Evolutionary conservation across 2,797 vertebrate genomes (phyloP), one percentile per base, ranked within the genome.

Genomic region (Melanotaenia nigrans): DNA sequence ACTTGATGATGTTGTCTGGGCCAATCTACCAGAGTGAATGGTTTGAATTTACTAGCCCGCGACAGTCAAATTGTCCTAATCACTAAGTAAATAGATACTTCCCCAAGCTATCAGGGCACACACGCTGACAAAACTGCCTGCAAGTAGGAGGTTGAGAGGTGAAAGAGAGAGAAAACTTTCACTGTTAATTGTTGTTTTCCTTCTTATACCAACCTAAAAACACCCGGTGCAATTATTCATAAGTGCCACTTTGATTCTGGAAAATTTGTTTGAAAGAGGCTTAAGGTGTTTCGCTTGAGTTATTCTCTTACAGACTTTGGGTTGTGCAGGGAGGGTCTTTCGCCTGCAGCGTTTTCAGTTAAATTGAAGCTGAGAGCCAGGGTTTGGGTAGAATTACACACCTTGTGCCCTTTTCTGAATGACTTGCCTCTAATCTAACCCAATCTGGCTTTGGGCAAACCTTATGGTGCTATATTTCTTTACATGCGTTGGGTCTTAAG

Each of bases 51-150:
- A 93, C 90, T 84, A 87, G 90, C 84, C 89, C 69, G 77, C 92
- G 92, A 95, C 95, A 94, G 90, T 94, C 87, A 95, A 95, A 95
- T 95, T 93, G 93, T 94, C 88, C 85, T 95, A 95, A 95, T 95
- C 93, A 95, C 92, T 93, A 92, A 93, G 94, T 95, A 95, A 95
- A 95, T 93, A 95, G 94, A 95, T 94, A 94, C 94, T 95, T 94
- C 95, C 94, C 89, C 86, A 86, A 87, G 84, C 92, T 92, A 94
- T 94, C 93, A 88, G 89, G 88, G 88, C 84, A 86, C 84, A 89
- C 85, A 87, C 84, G 69, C 88, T 47, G 72, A 84, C 84, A 86
- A 79, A 90, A 87, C 86, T 81, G 83, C 81, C 76, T 70, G 67
- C 65, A 16, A 75, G 72, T 65, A 73, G 55, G 78, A 79, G 85